Base-by-base conservation (phyloP, 2,888 invertebrate species). In the Dicycla oo region DNA sequence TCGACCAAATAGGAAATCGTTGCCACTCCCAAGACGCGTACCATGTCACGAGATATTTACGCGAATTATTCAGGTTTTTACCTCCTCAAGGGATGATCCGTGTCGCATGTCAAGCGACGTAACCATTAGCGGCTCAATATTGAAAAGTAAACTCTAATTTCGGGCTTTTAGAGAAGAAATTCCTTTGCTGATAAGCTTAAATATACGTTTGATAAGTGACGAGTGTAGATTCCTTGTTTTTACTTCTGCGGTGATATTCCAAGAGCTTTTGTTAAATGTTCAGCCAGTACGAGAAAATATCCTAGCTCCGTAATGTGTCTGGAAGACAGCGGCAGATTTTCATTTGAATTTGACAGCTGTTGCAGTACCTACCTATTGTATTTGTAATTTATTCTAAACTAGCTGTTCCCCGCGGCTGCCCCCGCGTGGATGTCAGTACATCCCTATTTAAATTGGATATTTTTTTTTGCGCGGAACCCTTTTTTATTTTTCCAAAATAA, bases 61-160 rank as follows among this genome's bases (percentile, higher is more conserved):
- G 90, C 88, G 92, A 94, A 94, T 94, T 93, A 94, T 94, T 93
- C 93, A 91, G 92, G 93, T 94, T 93, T 94, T 93, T 92, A 91
- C 91, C 90, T 91, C 91, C 91, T 89, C 89, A 86, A 87, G 88
- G 91, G 90, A 91, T 90, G 88, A 92, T 90, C 88, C 80, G 82
- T 79, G 80, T 84, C 84, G 85, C 81, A 80, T 81, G 80, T 82
- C 75, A 88, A 89, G 87, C 80, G 87, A 84, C 89, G 84, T 86
- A 92, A 89, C 87, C 72, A 83, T 87, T 87, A 84, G 61, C 56
- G 57, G 11, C 30, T 43, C 26, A 58, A 57, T 68, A 45, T 23
- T 64, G 64, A 65, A 67, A 75, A 74, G 74, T 73, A 74, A 53
- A 82, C 83, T 73, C 65, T 80, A 79, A 75, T 61, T 34, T 53